These are phyloP conservation scores for Merluccius polli DNA, from an alignment of 2,797 vertebrate genomes.

Conservation along the genomic window DNA sequence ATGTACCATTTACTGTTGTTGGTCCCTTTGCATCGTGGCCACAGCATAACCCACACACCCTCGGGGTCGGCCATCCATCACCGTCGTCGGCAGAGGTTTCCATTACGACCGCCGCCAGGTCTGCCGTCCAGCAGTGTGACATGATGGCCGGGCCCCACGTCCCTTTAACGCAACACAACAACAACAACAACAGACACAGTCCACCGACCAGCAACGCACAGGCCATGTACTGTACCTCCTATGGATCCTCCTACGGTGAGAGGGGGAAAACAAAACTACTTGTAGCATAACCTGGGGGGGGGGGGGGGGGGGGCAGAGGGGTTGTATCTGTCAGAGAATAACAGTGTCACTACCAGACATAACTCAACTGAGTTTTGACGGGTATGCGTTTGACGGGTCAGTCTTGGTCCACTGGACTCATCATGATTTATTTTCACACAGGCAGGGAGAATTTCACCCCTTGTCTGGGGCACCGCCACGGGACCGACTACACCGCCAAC, in stretches of 20 bases:
- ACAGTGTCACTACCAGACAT: too few species aligned
- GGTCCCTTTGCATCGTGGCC: slow-evolving; percentile 38
- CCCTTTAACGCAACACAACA: background rate
- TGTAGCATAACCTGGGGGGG: too few species aligned
- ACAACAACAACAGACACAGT: slow-evolving; percentile 23
- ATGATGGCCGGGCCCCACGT: slow-evolving; percentile 13
- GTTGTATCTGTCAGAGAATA: background rate
- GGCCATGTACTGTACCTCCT: slow-evolving; percentile 32
- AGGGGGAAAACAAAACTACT: background rate
- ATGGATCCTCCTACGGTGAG: slow-evolving; percentile 33
- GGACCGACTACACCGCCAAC: slow-evolving; percentile 50
- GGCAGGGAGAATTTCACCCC: slow-evolving; percentile 25
- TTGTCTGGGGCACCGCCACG: slow-evolving; percentile 22
- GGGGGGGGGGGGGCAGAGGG: too few species aligned
- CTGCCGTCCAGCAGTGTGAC: slow-evolving; percentile 38
- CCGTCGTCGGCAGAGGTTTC: slow-evolving; percentile 45
- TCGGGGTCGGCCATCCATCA: slow-evolving; percentile 50
- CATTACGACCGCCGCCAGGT: slow-evolving; percentile 57
- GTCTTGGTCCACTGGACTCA: background rate
- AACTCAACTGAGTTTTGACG: background rate
- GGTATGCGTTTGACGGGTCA: background rate
- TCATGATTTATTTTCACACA: slow-evolving; percentile 19
- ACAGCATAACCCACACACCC: slow-evolving; percentile 30
- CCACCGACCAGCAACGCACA: slow-evolving; percentile 28
- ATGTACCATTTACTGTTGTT: slow-evolving; percentile 21